A percentile compares a stretch with the other conserved stretches of the same genome.
These are phyloP conservation scores for Scaptomyza parva DNA, from an alignment of 2,888 invertebrate genomes.

Conservation along the genomic window DNA sequence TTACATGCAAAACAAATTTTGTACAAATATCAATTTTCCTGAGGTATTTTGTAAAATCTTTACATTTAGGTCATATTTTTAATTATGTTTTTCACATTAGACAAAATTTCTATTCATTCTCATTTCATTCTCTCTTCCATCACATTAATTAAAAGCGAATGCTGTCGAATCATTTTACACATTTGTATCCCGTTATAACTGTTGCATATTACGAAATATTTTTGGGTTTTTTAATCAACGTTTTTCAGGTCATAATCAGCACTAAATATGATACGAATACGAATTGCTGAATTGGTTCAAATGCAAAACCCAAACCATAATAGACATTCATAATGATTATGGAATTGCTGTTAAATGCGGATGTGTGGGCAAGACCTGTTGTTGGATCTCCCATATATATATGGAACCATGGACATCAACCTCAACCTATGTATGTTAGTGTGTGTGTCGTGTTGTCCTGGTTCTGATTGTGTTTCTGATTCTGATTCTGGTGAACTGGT, in stretches of 20 bases:
- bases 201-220: conserved; percentile 5
- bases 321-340: conserved; percentile 72
- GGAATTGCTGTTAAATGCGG: conserved; percentile 27
- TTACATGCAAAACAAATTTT: too few species aligned
- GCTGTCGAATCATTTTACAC: background rate
- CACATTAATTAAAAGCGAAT: background rate
- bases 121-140: background rate
- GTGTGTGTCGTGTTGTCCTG: background rate
- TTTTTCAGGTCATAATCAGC: conserved; percentile 21
- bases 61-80: background rate
- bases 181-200: background rate
- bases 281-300: too few species aligned
- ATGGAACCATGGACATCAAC: conserved; percentile 5
- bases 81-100: background rate
- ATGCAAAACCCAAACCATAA: conserved; percentile 69
- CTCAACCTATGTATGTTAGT: conserved; percentile 5
- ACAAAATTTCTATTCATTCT: background rate
- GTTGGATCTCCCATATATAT: too few species aligned
- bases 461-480: conserved; percentile 5
- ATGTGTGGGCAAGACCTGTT: background rate
- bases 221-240: background rate
- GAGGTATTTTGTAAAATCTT: too few species aligned
- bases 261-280: conserved; percentile 70
- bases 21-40: too few species aligned
- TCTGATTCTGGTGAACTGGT: conserved; percentile 22